Conservation (phyloP, 2,113 vertebrate genomes). For the Sinocyclocheilus rhinocerous region DNA sequence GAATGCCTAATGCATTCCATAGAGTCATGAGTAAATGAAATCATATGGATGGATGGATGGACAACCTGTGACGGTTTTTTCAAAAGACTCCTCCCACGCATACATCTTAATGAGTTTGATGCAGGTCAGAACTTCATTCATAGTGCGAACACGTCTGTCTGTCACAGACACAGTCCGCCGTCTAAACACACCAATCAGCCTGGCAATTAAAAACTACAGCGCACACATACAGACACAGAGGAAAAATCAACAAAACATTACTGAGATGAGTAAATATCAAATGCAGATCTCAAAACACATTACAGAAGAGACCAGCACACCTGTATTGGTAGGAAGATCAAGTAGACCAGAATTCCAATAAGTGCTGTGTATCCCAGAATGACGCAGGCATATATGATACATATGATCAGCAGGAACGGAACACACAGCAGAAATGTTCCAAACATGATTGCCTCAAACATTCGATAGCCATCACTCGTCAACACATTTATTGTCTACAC, state of each 20-base stretch:
- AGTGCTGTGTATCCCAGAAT: slow-evolving; percentile 79
- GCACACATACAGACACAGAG: slow-evolving; percentile 20
- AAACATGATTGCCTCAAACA: slow-evolving; percentile 78
- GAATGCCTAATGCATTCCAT: not conserved
- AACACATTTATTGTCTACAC: slow-evolving; percentile 80
- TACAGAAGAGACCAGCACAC: slow-evolving; percentile 58
- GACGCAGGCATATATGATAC: slow-evolving; percentile 71
- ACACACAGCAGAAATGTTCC: slow-evolving; percentile 69
- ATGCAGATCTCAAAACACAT: not conserved
- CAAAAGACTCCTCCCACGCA: slow-evolving; percentile 81
- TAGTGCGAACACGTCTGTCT: slow-evolving; percentile 76
- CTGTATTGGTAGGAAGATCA: slow-evolving; percentile 78
- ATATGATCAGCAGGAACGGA: slow-evolving; percentile 71
- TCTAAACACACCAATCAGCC: slow-evolving; percentile 71
- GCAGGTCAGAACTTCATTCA: slow-evolving; percentile 82
- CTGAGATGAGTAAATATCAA: not conserved
- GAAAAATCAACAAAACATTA: slow-evolving; percentile 5
- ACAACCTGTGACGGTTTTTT: slow-evolving; percentile 72
- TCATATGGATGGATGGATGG: not conserved
- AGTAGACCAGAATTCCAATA: slow-evolving; percentile 69
- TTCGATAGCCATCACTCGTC: slow-evolving; percentile 76
- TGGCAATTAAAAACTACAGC: slow-evolving; percentile 73
- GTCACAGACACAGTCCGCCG: slow-evolving; percentile 70
- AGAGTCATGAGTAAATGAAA: not conserved
- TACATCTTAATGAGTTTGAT: slow-evolving; percentile 86